phyloP scores from a whole-genome alignment of 1,140 invertebrate species.

The Drosophila jambulina region DNA sequence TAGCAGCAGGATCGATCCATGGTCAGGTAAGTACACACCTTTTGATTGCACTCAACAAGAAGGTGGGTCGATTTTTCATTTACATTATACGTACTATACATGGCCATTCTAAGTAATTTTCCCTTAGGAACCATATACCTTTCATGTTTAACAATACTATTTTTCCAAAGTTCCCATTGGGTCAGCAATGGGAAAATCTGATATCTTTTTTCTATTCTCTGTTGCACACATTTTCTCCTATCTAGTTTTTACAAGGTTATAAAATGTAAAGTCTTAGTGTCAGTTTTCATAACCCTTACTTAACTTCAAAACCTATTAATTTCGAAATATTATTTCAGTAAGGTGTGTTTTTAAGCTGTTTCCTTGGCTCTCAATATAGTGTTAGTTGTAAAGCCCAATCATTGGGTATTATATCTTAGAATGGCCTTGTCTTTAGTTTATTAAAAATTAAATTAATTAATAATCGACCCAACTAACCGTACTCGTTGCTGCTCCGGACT shows the following conservation, averaged over 20 bases:
- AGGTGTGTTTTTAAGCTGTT: no score
- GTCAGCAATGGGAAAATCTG: background rate
- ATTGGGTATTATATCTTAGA: background rate
- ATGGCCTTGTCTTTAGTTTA: background rate
- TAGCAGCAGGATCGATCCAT: constrained; percentile 9
- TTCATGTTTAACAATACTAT: background rate
- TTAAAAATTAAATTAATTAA: no score
- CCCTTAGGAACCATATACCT: background rate
- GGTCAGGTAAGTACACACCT: constrained; percentile 28
- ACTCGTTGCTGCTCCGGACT: constrained; percentile 25
- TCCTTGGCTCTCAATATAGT: background rate
- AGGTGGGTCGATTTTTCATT: constrained; percentile 19
- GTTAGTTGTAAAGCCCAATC: background rate
- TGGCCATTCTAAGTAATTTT: constrained; percentile 8
- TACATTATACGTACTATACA: background rate
- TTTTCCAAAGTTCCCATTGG: background rate
- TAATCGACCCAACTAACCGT: constrained; percentile 29
- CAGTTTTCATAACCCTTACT: no score
- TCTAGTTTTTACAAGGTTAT: no score
- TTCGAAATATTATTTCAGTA: no score
- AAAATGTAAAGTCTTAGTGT: no score
- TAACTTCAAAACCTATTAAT: background rate
- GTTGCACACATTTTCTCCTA: no score
- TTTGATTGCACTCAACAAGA: constrained; percentile 40
- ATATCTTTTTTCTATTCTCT: background rate